Percentiles rank a stretch among this genome's conserved stretches.
phyloP scores from a whole-genome alignment of 2,888 invertebrate genomes.

The Eupithecia subfuscata region DNA sequence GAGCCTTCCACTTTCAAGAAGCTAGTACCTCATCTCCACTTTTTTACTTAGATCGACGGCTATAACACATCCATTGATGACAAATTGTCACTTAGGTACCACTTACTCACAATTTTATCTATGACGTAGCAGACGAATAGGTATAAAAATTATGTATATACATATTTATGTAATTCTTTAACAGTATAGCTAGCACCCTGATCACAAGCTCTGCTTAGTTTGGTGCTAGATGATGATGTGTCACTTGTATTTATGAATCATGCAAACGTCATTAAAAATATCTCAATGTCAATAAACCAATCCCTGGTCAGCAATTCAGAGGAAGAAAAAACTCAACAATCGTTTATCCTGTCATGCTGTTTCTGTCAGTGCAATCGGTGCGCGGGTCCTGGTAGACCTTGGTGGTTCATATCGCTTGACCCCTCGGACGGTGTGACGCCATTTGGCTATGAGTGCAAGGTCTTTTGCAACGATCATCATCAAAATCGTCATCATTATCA shows the following conservation, averaged over 20 bases:
- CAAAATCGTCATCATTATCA: too few relatives aligned
- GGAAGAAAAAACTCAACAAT: not conserved
- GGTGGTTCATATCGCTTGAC: conserved; percentile 40
- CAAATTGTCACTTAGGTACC: too few relatives aligned
- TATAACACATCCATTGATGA: too few relatives aligned
- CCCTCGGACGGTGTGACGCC: conserved; percentile 4
- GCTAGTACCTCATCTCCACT: too few relatives aligned
- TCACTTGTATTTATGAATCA: not conserved
- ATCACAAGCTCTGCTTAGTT: not conserved
- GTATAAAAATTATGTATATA: too few relatives aligned
- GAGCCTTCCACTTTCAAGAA: too few relatives aligned
- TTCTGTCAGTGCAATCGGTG: conserved; percentile 39
- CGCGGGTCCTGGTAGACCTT: conserved; percentile 41
- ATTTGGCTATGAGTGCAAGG: conserved; percentile 1
- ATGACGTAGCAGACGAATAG: too few relatives aligned
- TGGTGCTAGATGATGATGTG: not conserved
- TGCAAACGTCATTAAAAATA: too few relatives aligned
- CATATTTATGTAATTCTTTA: too few relatives aligned
- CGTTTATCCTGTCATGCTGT: not conserved
- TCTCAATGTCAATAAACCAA: not conserved
- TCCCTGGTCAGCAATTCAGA: not conserved
- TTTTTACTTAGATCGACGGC: too few relatives aligned
- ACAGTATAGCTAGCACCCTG: not conserved
- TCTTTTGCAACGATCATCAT: not conserved
- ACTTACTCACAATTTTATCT: too few relatives aligned